A percentile compares a stretch with the other conserved stretches of the same genome.
Evolutionary conservation across 2,113 vertebrate species (phyloP).

Genomic region (Thryonomys swinderianus): DNA sequence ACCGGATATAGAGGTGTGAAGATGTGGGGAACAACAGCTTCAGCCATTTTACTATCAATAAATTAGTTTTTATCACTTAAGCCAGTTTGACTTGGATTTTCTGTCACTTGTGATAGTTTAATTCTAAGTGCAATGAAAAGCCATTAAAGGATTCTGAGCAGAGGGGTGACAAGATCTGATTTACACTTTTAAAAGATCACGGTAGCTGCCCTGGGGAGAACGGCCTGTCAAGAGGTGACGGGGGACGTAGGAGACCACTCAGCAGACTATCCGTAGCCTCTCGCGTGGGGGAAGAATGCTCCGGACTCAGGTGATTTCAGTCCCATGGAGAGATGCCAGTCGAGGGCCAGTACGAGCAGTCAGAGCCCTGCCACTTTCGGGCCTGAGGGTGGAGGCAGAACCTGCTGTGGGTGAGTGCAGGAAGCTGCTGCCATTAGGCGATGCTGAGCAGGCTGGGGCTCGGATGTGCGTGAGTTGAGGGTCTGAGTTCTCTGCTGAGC

Average conservation of each 20-base stretch:
- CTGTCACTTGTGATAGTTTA: slow-evolving; percentile 39
- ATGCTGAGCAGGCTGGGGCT: neutral
- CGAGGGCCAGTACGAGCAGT: rapidly evolving
- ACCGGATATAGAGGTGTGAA: neutral
- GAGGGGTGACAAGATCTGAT: neutral
- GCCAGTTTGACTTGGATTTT: slow-evolving; percentile 35
- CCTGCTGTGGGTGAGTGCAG: neutral
- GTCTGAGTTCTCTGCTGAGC: neutral
- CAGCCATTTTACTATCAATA: neutral
- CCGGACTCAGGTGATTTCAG: neutral
- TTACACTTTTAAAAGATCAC: neutral
- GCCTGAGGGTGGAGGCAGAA: neutral
- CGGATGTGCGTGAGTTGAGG: neutral
- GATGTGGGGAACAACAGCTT: neutral
- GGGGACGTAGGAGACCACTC: neutral
- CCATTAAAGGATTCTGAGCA: slow-evolving; percentile 29
- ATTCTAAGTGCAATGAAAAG: slow-evolving; percentile 53
- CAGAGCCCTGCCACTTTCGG: neutral
- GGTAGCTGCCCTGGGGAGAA: neutral
- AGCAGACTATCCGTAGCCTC: neutral
- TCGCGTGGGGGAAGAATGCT: neutral
- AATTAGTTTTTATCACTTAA: slow-evolving; percentile 47
- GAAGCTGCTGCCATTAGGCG: neutral
- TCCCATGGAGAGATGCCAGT: neutral
- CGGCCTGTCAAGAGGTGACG: neutral